Evolutionary conservation across 2,113 vertebrate species (phyloP), one percentile per base, ranked within the genome.

Genomic region (Barbus barbus): DNA sequence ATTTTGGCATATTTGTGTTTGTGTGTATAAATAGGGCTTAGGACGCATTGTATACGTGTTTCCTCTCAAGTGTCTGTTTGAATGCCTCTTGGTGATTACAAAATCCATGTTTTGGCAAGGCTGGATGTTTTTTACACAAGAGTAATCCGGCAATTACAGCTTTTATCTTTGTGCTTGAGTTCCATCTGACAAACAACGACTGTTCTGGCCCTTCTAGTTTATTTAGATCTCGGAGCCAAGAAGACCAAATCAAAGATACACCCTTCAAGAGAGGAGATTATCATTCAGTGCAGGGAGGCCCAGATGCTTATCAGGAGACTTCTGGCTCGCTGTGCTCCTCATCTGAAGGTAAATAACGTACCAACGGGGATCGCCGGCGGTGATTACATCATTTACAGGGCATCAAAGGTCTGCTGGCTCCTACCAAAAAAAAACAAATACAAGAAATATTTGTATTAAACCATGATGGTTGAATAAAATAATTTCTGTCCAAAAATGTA

Each of bases 301-400:
- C 44, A 75, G 87, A 89, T 89, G 83, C 65, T 86, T 82, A 86
- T 85, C 76, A 88, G 81, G 38, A 61, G 51, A 83, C 65, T 65
- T 81, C 76, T 82, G 80, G 80, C 81, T 83, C 18, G 3, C 24
- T 9, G 36, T 31, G 53, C 53, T 83, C 77, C 89, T 88, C 78
- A 72, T 87, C 84, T 86, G 31, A 89, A 71, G 63, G 81, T 74
- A 89, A 88, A 89, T 63, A 84, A 78, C 38, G 58, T 24, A 20
- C 8, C 44, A 63, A 60, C 53, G 33, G 28, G 9, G 5, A 58
- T 79, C 13, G 4, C 56, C 9, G 4, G 14, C 0, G 8, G 58
- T 18, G 33, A 79, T 63, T 38, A 44, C 77, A 61, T 79, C 77
- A 79, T 79, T 63, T 61, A 79, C 56, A 18, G 77, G n/a, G 6